These are phyloP conservation scores for Platygyra sinensis DNA, from an alignment of 64 coral and sea anemone species.

Conservation along the genomic window DNA sequence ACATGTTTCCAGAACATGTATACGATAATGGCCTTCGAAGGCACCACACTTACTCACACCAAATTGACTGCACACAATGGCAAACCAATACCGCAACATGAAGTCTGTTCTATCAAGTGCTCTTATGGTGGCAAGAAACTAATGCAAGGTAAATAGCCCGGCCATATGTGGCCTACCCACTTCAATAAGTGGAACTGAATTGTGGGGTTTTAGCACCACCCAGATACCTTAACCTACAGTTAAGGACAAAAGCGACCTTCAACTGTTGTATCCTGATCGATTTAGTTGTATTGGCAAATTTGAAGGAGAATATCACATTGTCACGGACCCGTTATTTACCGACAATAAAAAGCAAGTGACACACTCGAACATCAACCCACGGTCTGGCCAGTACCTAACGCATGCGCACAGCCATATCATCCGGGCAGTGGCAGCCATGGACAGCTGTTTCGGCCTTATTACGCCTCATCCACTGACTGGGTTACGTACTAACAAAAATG, in stretches of 20 bases:
- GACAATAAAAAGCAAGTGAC: too few relatives aligned
- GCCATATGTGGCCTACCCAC: conserved; percentile 19
- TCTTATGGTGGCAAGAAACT: not conserved
- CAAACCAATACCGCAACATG: conserved; percentile 2
- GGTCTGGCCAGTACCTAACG: too few relatives aligned
- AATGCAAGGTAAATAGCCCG: conserved; percentile 14
- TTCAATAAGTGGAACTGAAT: not conserved
- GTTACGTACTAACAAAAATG: not conserved
- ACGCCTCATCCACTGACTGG: conserved; percentile 23
- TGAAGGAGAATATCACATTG: not conserved
- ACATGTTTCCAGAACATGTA: conserved; percentile 32
- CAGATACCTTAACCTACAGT: not conserved
- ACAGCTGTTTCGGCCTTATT: too few relatives aligned
- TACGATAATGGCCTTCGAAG: conserved; percentile 24
- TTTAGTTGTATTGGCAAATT: conserved; percentile 16
- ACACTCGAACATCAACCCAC: too few relatives aligned
- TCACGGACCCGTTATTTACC: not conserved
- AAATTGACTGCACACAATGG: conserved; percentile 29
- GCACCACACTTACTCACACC: not conserved
- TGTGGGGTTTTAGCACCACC: not conserved
- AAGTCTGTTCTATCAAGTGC: conserved; percentile 13
- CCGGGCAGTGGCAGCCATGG: too few relatives aligned
- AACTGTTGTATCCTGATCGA: conserved; percentile 9
- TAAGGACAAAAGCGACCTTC: not conserved
- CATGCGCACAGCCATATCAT: too few relatives aligned